Base-by-base conservation (phyloP, 2,888 invertebrate genomes). In the Odontomyia ornata region DNA sequence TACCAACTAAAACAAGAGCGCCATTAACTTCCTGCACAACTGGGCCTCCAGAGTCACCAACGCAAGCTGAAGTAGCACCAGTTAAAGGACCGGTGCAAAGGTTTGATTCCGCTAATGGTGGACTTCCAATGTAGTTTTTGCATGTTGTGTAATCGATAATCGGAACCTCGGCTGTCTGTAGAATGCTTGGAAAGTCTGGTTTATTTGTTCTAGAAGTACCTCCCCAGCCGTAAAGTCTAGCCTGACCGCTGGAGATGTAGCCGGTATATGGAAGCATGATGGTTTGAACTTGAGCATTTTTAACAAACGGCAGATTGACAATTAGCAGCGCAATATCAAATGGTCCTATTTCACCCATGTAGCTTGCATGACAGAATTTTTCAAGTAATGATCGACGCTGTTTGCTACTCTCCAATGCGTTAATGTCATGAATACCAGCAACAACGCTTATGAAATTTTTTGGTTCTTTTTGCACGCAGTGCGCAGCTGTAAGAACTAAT, bases 281-380 rank as follows among this genome's bases (percentile, higher is more conserved):
- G 5, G 86, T 82, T 65, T 83, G 81, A 5, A 88, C 85, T 13
- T 77, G 78, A 15, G 83, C 79, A 75, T 84, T 84, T 77, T 85
- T 84, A 11, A 78, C 77, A 47, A 86, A 83, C 0, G 84, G 79
- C 52, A 81, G 72, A 25, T 79, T 80, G 9, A 84, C 81, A 79
- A 83, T 83, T 76, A 91, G 80, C 0, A 91, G 75, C 28, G 89
- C 90, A 80, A 91, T 89, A 81, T 91, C 91, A 80, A 88, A 87
- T 77, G 87, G 87, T 21, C 85, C 87, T n/a, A 87, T 85, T 2
- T 84, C 84, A n/a, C 87, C 87, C 52, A 13, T 30, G 79, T 81
- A 86, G 1, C 28, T 1, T 47, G 82, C 82, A 78, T 89, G 88
- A 0, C 85, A 81, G 28, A 82, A 80, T 23, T 83, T 82, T n/a